Percentiles rank a stretch among this genome's conserved stretches.
These are phyloP conservation scores for Campaea margaritaria DNA, from an alignment of 2,888 invertebrate species.

Conservation along the genomic window DNA sequence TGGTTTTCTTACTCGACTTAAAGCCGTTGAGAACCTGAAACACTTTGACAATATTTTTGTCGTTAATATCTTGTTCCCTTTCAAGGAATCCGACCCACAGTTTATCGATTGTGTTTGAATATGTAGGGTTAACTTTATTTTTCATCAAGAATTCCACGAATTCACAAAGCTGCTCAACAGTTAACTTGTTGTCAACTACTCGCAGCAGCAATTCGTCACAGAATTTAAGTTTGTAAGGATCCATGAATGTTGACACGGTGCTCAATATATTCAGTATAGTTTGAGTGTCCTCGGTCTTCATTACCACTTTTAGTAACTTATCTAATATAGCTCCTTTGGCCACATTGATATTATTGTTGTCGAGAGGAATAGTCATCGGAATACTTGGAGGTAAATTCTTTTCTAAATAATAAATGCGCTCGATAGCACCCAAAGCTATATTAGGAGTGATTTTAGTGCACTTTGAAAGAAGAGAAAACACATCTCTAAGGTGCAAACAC, in stretches of 20 bases:
- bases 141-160: slow-evolving; percentile 83
- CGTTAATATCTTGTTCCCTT: slow-evolving; percentile 84
- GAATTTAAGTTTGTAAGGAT: slow-evolving; percentile 80
- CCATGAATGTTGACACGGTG: slow-evolving; percentile 70
- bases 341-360: slow-evolving; percentile 61
- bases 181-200: slow-evolving; percentile 85
- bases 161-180: slow-evolving; percentile 85
- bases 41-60: slow-evolving; percentile 83
- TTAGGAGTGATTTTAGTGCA: slow-evolving; percentile 81
- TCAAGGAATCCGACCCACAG: slow-evolving; percentile 88
- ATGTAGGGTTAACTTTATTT: slow-evolving; percentile 74
- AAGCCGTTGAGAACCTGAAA: slow-evolving; percentile 85
- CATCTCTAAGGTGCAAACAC: slow-evolving; percentile 73
- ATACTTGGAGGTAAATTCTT: slow-evolving; percentile 54
- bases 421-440: slow-evolving; percentile 80
- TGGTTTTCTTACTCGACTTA: slow-evolving; percentile 85
- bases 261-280: slow-evolving; percentile 76
- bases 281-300: slow-evolving; percentile 78
- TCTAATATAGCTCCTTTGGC: slow-evolving; percentile 80
- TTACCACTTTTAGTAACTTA: slow-evolving; percentile 73
- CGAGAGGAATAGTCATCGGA: slow-evolving; percentile 50
- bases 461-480: slow-evolving; percentile 76
- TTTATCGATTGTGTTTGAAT: slow-evolving; percentile 85
- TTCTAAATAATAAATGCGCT: slow-evolving; percentile 76
- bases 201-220: slow-evolving; percentile 87